Evolutionary conservation across 2,797 vertebrate genomes (phyloP), one percentile per base, ranked within the genome.

Genomic region (Mastacembelus armatus): DNA sequence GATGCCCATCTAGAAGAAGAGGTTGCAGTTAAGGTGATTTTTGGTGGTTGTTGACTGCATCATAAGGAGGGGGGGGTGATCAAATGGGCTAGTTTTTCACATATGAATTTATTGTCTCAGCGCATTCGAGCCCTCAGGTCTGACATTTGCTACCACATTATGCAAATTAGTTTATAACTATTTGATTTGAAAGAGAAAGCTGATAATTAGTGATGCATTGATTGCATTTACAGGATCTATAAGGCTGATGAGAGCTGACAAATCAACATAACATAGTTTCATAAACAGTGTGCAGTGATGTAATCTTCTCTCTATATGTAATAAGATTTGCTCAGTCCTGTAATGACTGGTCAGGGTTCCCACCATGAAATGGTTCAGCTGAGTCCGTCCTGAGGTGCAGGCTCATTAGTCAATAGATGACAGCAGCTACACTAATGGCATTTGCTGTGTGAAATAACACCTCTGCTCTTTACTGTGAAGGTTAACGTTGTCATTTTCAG

Each of bases 401-500:
- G n/a, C 29, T 50, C 49, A 58, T 43, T 57, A 52, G 56, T 66
- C 61, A 14, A 51, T 22, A 24, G 40, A 62, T 11, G 30, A 40
- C 44, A 16, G 21, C 15, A 38, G 54, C 57, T 12, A 11, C 19
- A 27, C 10, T 35, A 33, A 51, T 61, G 18, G 22, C 19, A 24
- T 65, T 51, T 39, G 5, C 22, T 45, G 62, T 66, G 54, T 48
- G 42, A 64, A 57, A 54, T 50, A 5, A 35, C 61, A 27, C 55
- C 48, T 48, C 24, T 69, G 47, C 19, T 29, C 35, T 29, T 30
- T 9, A 3, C 30, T 40, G 69, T 62, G 29, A 66, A 62, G 56
- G 58, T 49, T 62, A 54, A 60, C 54, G 38, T 50, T n/a, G n/a
- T n/a, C n/a, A n/a, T n/a, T n/a, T n/a, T n/a, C n/a, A n/a, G n/a